These are phyloP conservation scores for Noctua comes DNA, from an alignment of 2,888 invertebrate species.

Conservation along the genomic window DNA sequence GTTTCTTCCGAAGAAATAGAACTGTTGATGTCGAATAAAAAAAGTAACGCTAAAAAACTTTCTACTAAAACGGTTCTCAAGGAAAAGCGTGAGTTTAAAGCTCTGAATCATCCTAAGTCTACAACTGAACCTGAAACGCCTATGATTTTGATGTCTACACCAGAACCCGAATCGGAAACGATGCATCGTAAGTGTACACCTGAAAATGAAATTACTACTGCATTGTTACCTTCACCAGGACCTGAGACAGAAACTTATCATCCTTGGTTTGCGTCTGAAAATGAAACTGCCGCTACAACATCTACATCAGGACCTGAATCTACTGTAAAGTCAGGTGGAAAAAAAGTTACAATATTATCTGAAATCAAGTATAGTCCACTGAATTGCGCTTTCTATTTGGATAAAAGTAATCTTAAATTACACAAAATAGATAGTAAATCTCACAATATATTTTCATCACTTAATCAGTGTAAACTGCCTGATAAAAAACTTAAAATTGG, in stretches of 20 bases:
- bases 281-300: constrained; percentile 32
- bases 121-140: constrained; percentile 1
- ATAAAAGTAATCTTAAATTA: constrained; percentile 36
- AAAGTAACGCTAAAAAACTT: constrained; percentile 36
- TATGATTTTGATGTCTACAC: background rate
- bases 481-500: constrained; percentile 21
- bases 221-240: constrained; percentile 32
- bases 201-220: constrained; percentile 38
- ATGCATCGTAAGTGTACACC: background rate
- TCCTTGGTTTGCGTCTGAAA: constrained; percentile 36
- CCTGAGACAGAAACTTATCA: constrained; percentile 36
- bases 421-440: constrained; percentile 40
- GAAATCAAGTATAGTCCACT: constrained; percentile 42
- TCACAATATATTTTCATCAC: constrained; percentile 29
- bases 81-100: constrained; percentile 23
- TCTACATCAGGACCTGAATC: constrained; percentile 40
- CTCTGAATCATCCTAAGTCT: background rate
- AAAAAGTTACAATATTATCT: constrained; percentile 47
- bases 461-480: constrained; percentile 15
- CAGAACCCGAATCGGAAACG: constrained; percentile 22
- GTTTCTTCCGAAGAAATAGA: constrained; percentile 47
- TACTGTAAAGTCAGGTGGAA: constrained; percentile 35
- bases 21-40: constrained; percentile 39
- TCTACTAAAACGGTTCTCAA: constrained; percentile 4
- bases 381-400: constrained; percentile 39